Base-by-base conservation (phyloP, 2,113 vertebrate species). In the Hippolais icterina region DNA sequence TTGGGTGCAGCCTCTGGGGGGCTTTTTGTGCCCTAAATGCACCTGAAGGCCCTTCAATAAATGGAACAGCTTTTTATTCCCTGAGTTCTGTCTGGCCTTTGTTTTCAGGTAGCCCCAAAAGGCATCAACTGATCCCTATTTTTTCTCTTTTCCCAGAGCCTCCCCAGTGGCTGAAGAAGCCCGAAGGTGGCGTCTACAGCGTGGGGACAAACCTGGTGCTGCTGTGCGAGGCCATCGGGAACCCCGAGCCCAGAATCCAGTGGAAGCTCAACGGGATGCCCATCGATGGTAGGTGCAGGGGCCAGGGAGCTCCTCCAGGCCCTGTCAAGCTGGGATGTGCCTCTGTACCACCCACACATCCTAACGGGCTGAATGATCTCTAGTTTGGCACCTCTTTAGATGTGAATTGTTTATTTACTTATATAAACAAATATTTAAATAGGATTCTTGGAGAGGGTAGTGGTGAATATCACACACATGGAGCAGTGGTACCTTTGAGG, bases 201-300 rank as follows among this genome's bases (percentile, higher is more conserved):
- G 97, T 98, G 3, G 99, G 98, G 20, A 96, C 97, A 37, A 98
- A 98, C 2, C 98, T 98, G 27, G 83, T 96, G 70, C 95, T 99
- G 93, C 97, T 98, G 61, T 99, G 99, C 37, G 98, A 98, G 7
- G 99, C 98, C 17, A 97, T 97, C 1, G 99, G 99, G n/a, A 98
- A 90, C 20, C 99, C 99, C 6, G 92, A 96, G 61, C 99, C 99
- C 15, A 97, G 82, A 4, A 97, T 98, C 44, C 97, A 94, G 11
- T 99, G 99, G 99, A 98, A 96, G 81, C 95, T 98, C 66, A 99
- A 99, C 1, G 98, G 99, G 9, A 90, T 87, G 57, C 98, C 98
- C 14, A 87, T 99, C 11, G 96, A 96, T 10, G 98, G 99, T 99
- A 96, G 91, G 98, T 97, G 54, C 66, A 9, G 57, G n/a, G 57